Base-by-base conservation (phyloP, 2,113 vertebrate species). In the Austrofundulus limnaeus region DNA sequence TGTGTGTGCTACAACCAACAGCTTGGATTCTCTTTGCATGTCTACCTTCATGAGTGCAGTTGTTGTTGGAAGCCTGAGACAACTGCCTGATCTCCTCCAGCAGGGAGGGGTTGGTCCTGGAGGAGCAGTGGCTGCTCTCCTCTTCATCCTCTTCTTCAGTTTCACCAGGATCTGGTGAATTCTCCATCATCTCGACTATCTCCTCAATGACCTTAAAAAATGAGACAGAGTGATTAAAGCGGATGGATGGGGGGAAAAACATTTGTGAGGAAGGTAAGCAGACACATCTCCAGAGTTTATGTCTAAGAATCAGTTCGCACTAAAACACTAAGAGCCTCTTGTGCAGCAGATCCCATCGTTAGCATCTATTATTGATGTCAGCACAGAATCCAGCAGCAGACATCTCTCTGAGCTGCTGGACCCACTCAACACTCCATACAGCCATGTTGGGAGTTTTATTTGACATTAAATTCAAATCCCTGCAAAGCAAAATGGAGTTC, bases 131-230 rank as follows among this genome's bases (percentile, higher is more conserved):
- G 43, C 86, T 92, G 42, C 78, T 89, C 59, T 96, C 94, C 37
- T 95, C 94, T 12, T 95, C 93, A 13, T 94, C 94, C 58, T 95
- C 94, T 70, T 95, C 94, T 61, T 95, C 94, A 0, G 92, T 93
- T 83, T 97, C 95, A 5, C 93, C 95, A 0, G 95, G 95, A 74
- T 97, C 95, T 0, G 95, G 95, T 11, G 95, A 96, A 78, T 96
- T 96, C 85, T 96, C 94, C 95, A 97, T 97, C 95, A 97, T 97
- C 83, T 96, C 95, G 14, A 94, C 95, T 20, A 97, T 95, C 87
- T 97, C 95, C 83, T 97, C 95, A 58, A 97, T 97, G 39, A 97
- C 95, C 95, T 97, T 82, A 7, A 20, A 17, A 19, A 50, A n/a
- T 56, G n/a, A 62, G 41, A 65, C 17, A 46, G 11, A 54, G 3